Evolutionary conservation across 2,888 invertebrate species (phyloP), one percentile per base, ranked within the genome.

Genomic region (Sesamia inferens): DNA sequence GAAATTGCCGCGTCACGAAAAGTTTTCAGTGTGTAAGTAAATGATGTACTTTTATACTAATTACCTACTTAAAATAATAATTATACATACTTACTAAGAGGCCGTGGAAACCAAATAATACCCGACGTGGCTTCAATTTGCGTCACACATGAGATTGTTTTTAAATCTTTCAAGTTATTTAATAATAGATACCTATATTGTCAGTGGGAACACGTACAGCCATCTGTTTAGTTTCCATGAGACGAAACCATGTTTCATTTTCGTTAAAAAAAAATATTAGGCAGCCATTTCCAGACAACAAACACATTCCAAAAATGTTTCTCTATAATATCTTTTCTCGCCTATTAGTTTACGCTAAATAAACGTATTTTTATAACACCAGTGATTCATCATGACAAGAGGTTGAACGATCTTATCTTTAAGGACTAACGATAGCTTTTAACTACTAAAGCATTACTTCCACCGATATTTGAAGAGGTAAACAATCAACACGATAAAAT

Each of bases 401-500:
- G 22, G 22, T 24, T 24, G 19, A 42, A 71, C 42, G 24, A 59
- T 31, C 14, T 42, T 7, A 31, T 69, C 55, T 55, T 19, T 7
- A 31, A 31, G 31, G 31, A 24, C 6, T 47, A 57, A 63, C n/a
- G 66, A 22, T 51, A 22, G 39, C 4, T 31, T 47, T 47, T 14
- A 64, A 61, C 55, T 51, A 48, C 16, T 22, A 48, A 54, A 55
- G 14, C 14, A 62, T 58, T 42, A 48, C 16, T 44, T 59, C 19
- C 8, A 58, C 61, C 24, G 22, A 5, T 14, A 39, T 19, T 63
- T 55, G 19, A 68, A 54, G 48, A 58, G 19, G 31, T 67, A 77
- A 73, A 57, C 61, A 64, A 77, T 67, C 39, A 70, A 31, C 47
- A 57, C 14, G 42, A 57, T 69, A 74, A 77, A 66, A 74, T 76